Conservation (phyloP, 2,888 invertebrate species). For the Heteromyza rotundicornis region DNA sequence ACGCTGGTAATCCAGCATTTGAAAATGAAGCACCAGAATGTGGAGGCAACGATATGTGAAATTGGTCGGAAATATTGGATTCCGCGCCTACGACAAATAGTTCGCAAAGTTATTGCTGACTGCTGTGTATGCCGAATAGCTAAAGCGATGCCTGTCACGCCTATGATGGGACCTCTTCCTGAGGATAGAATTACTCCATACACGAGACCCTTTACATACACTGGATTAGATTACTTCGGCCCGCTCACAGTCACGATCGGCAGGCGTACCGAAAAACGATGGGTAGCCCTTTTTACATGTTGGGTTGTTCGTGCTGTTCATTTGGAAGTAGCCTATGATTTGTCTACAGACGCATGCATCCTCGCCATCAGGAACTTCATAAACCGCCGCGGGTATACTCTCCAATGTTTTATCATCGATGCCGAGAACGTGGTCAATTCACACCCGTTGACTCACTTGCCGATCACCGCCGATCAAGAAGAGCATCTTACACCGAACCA, state of each 20-base stretch:
- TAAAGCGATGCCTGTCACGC: slow-evolving; percentile 9
- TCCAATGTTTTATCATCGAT: background rate
- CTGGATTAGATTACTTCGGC: slow-evolving; percentile 29
- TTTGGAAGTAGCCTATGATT: background rate
- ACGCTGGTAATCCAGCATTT: slow-evolving; percentile 7
- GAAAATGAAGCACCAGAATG: slow-evolving; percentile 21
- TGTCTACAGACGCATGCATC: background rate
- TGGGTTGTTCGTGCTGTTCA: background rate
- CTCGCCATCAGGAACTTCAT: slow-evolving; percentile 18
- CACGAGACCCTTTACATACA: slow-evolving; percentile 25
- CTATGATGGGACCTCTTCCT: slow-evolving; percentile 29
- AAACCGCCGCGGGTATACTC: slow-evolving; percentile 15
- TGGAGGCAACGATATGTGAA: slow-evolving; percentile 15
- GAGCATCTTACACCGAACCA: background rate
- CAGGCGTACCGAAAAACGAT: slow-evolving; percentile 14
- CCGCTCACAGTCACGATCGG: slow-evolving; percentile 24
- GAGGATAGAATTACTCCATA: slow-evolving; percentile 22
- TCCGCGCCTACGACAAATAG: slow-evolving; percentile 8
- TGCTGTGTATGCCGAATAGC: slow-evolving; percentile 6
- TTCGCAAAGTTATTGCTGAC: background rate
- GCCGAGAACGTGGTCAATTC: background rate
- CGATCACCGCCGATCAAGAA: background rate
- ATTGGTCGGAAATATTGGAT: background rate
- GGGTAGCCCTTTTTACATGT: background rate
- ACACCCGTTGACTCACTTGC: background rate